These are phyloP conservation scores for Oncorhynchus keta DNA, from an alignment of 2,113 vertebrate genomes.

Conservation along the genomic window DNA sequence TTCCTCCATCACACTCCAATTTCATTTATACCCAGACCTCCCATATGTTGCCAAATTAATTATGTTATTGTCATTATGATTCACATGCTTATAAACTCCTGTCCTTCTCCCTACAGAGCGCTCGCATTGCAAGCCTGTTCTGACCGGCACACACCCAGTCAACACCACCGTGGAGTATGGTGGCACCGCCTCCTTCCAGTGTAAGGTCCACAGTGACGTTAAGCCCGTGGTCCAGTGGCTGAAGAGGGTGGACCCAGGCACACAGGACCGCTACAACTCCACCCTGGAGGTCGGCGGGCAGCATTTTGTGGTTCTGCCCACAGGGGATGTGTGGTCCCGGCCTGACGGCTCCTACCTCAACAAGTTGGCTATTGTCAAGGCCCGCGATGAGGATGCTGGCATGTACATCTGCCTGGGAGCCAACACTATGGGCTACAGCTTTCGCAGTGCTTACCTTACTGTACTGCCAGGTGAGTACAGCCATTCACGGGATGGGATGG, in stretches of 20 bases:
- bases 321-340: conserved; percentile 65
- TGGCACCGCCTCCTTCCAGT: conserved; percentile 65
- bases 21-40: not conserved
- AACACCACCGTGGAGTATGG: conserved; percentile 67
- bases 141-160: conserved; percentile 63
- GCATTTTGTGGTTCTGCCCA: conserved; percentile 62
- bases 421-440: conserved; percentile 69
- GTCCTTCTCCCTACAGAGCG: conserved; percentile 44
- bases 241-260: conserved; percentile 55
- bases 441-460: conserved; percentile 64
- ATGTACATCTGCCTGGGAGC: conserved; percentile 70
- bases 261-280: conserved; percentile 56
- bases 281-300: conserved; percentile 65
- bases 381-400: conserved; percentile 60
- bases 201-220: conserved; percentile 65
- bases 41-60: not conserved
- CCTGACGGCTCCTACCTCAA: conserved; percentile 69
- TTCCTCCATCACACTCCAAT: not conserved
- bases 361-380: conserved; percentile 62
- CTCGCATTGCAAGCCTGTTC: conserved; percentile 62
- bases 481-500: not conserved
- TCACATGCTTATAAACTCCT: not conserved
- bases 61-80: not conserved
- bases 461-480: conserved; percentile 56
- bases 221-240: conserved; percentile 68